Base-by-base conservation (phyloP, 2,797 vertebrate genomes). In the Streptopelia turtur region DNA sequence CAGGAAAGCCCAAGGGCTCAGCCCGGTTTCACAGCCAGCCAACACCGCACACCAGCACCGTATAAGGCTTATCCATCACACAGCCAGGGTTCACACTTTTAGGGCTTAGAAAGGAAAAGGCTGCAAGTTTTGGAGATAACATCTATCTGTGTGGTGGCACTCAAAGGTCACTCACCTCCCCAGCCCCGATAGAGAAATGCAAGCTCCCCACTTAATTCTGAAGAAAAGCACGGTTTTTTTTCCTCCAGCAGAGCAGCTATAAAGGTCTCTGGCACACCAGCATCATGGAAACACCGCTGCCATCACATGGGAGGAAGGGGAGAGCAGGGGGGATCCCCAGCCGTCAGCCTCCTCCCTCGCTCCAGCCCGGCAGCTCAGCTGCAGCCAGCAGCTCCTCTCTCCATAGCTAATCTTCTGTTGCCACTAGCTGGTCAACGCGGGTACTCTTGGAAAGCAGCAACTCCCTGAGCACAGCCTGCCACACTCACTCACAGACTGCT, bases 371-470 rank as follows among this genome's bases (percentile, higher is more conserved):
- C 61, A 24, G 80, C 33, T 86, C 64, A 68, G 89, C 85, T 47
- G 64, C 80, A 55, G 83, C 45, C 80, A 56, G 6, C 31, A 35
- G 68, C 89, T 92, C 91, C 92, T 91, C 82, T 87, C 47, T 43
- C 94, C 49, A 97, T 97, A 97, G 96, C 96, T 97, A 98, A 98
- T 98, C 97, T 97, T 98, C 95, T 97, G 97, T 98, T 98, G 97
- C 97, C 98, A 98, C 97, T 98, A 98, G 95, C 97, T 98, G 98
- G 98, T 97, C 97, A 97, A 91, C 61, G 1, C 11, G 93, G 97
- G 98, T 97, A 98, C 95, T 97, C 93, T 85, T 95, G 95, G 80
- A 91, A 97, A 97, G 90, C 53, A 68, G 70, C 85, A 90, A 74
- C 75, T 97, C 91, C 53, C 75, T 0, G 30, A 78, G 20, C 28